A percentile compares a stretch with the other conserved stretches of the same genome.
Conservation (phyloP, 1,140 invertebrate species). For the Palaemon carinicauda region DNA sequence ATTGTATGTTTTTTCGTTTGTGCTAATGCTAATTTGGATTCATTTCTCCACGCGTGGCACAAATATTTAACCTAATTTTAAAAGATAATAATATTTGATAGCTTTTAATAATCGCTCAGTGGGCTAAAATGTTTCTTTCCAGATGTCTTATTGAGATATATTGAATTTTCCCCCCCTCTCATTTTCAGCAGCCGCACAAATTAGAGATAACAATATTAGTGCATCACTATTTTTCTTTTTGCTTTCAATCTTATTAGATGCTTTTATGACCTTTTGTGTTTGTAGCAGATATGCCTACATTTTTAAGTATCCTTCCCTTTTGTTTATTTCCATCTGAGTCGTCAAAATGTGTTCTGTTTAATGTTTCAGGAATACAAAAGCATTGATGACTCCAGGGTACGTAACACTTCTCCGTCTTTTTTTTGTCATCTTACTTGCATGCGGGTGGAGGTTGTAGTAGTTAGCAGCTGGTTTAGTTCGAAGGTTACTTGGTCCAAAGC, state of each 20-base stretch:
- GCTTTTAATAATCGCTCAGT: too few relatives aligned
- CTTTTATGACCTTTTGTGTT: not conserved
- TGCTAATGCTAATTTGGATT: too few relatives aligned
- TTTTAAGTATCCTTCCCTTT: constrained; percentile 11
- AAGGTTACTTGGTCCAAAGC: not conserved
- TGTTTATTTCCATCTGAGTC: constrained; percentile 20
- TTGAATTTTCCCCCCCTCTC: too few relatives aligned
- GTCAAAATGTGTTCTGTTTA: constrained; percentile 47
- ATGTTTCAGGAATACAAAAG: constrained; percentile 56
- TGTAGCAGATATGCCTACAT: not conserved
- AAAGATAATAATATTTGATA: too few relatives aligned
- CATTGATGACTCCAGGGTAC: constrained; percentile 51
- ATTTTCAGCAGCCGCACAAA: too few relatives aligned
- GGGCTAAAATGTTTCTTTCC: too few relatives aligned
- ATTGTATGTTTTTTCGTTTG: too few relatives aligned
- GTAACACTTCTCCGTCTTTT: constrained; percentile 45
- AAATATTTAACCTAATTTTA: too few relatives aligned
- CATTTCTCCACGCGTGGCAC: too few relatives aligned
- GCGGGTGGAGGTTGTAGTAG: constrained; percentile 25
- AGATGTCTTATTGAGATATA: too few relatives aligned
- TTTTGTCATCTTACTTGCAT: constrained; percentile 31
- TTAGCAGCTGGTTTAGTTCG: not conserved
- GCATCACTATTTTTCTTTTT: too few relatives aligned
- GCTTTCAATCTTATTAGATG: not conserved
- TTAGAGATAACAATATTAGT: not conserved